Evolutionary conservation across 2,888 invertebrate genomes (phyloP), one percentile per base, ranked within the genome.

Genomic region (Helleia helle): DNA sequence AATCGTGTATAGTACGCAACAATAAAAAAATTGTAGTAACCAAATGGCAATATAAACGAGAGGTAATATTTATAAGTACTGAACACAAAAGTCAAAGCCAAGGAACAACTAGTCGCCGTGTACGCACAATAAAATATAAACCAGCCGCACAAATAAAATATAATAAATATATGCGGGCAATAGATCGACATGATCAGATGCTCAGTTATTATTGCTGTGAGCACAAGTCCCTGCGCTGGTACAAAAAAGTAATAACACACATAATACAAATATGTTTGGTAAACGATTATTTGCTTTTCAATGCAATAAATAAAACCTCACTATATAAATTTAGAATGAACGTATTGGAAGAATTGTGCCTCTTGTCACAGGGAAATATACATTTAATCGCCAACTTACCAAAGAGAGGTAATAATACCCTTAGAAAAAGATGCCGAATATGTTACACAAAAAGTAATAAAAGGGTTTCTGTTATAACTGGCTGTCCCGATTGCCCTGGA

Each of bases 41-140:
- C n/a, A n/a, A 48, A 47, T 49, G 48, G 48, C 31, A 41, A 25
- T 46, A 52, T 42, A 47, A 49, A 45, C 25, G 60, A 43, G 61
- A 63, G 38, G 50, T 65, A 4, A 36, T 52, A 37, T 54, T 57
- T 44, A 55, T 61, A 12, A 49, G 54, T 13, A 54, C 53, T 5
- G 52, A 61, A 50, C 52, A 46, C 14, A 41, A 50, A 26, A 48
- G 36, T 44, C 38, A 26, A 27, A 37, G 37, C 37, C 4, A 37
- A 37, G 14, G n/a, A 5, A 37, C 26, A 3, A 15, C 15, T 14
- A 30, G 14, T 30, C 15, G 14, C 9, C 26, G 26, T 6, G 5
- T 26, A 11, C 26, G 26, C 26, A 26, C 4, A 5, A 3, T 11
- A 11, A 26, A 26, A 9, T 26, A 26, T 26, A 26, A 26, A 8